These are phyloP conservation scores for Tenthredo amoena DNA, from an alignment of 2,888 invertebrate genomes.

Conservation along the genomic window DNA sequence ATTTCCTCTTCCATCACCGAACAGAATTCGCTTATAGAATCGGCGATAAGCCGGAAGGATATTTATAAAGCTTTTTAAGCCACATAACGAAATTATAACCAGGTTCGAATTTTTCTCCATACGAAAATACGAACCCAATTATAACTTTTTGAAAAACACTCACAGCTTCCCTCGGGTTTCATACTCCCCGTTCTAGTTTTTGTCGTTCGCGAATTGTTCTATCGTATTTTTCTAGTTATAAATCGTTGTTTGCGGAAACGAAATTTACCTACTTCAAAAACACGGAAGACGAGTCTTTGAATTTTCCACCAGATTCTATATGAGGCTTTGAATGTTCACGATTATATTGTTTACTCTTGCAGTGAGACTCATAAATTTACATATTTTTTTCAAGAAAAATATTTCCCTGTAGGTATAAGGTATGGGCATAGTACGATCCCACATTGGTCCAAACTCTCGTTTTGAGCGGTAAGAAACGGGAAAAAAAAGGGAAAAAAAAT, in stretches of 20 bases:
- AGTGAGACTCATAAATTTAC: background rate
- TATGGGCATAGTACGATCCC: background rate
- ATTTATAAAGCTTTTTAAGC: slow-evolving; percentile 19
- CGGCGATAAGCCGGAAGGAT: too few relatives aligned
- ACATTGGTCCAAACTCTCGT: background rate
- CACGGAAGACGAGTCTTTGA: background rate
- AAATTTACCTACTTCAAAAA: background rate
- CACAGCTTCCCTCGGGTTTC: background rate
- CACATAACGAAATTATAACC: slow-evolving; percentile 1
- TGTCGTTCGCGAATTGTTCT: background rate
- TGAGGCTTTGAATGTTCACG: slow-evolving; percentile 8
- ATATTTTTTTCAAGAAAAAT: background rate
- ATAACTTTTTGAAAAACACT: slow-evolving; percentile 8
- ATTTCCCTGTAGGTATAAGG: background rate
- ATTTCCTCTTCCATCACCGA: background rate
- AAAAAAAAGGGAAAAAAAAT: background rate
- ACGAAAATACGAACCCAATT: slow-evolving; percentile 18
- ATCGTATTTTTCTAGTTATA: background rate
- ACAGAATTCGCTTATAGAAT: background rate
- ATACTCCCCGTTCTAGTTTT: background rate
- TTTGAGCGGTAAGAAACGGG: background rate
- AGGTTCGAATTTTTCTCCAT: background rate
- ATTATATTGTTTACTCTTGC: slow-evolving; percentile 32
- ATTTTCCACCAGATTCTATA: background rate
- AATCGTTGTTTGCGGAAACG: background rate